Conservation (phyloP, 1,140 invertebrate genomes). For the Neuroterus valhalla region DNA sequence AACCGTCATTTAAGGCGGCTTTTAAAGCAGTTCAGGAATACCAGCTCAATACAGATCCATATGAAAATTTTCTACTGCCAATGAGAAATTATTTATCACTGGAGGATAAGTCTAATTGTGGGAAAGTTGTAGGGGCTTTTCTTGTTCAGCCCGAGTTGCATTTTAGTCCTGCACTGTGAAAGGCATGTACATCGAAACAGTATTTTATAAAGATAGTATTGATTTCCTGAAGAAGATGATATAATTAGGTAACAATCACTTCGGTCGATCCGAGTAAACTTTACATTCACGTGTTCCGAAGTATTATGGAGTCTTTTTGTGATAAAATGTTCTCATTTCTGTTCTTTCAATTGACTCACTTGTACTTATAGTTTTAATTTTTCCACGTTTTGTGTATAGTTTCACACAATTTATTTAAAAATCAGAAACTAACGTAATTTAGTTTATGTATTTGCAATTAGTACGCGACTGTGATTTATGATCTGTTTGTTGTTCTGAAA, state of each 20-base stretch:
- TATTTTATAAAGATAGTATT: too few species aligned
- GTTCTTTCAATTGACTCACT: not conserved
- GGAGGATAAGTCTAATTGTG: conserved; percentile 74
- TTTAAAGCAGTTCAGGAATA: conserved; percentile 83
- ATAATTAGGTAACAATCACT: not conserved
- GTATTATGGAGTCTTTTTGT: too few species aligned
- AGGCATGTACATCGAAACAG: not conserved
- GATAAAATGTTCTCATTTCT: not conserved
- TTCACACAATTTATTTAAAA: conserved; percentile 11
- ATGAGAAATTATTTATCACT: conserved; percentile 70
- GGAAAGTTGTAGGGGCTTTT: conserved; percentile 73
- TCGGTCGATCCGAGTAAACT: too few species aligned
- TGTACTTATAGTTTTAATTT: conserved; percentile 24
- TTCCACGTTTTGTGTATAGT: conserved; percentile 5
- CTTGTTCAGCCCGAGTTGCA: conserved; percentile 67
- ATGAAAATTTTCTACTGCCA: conserved; percentile 73
- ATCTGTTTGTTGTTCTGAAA: not conserved
- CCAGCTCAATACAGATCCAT: conserved; percentile 71
- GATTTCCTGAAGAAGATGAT: not conserved
- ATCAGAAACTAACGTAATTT: not conserved
- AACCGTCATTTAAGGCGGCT: conserved; percentile 89
- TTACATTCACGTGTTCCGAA: too few species aligned
- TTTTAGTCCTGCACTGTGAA: conserved; percentile 44
- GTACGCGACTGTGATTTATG: conserved; percentile 18
- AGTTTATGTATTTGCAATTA: not conserved